Evolutionary conservation across 2,113 vertebrate species (phyloP), one percentile per base, ranked within the genome.

Genomic region (Indicator maculatus): DNA sequence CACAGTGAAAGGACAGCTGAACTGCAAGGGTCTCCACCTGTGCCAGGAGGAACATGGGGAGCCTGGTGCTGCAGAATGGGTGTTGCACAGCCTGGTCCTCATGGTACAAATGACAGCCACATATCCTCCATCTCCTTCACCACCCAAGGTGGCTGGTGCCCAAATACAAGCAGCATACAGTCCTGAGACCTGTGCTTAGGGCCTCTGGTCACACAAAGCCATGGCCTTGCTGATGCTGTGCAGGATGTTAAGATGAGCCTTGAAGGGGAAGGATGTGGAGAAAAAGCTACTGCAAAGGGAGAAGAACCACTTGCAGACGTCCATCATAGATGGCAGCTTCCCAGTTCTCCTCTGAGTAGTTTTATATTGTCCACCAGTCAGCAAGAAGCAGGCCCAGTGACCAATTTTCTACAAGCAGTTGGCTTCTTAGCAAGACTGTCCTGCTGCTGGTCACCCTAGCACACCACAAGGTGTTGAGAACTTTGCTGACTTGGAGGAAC

Each of bases 391-490:
- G 30, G 36, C 0, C 4, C 72, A 70, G 50, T n/a, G 56, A 13
- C 26, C 31, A 8, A 12, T 41, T 69, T 39, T 24, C 36, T 56
- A 5, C 28, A 17, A 58, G 39, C 24, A 23, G 73, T 2, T 71
- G 82, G 16, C 5, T 27, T 76, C 71, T 67, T 15, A 66, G 66
- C 53, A 71, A 64, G 56, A n/a, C 45, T 66, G 27, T 63, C 9
- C 71, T 58, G 39, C 5, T 58, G 31, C 53, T 73, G 66, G 5
- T 36, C 67, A 79, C 16, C 59, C 41, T 72, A 59, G 63, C 13
- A n/a, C 55, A 67, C 16, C 39, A 20, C 0, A 0, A 23, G 15
- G 16, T 6, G 4, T 0, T 31, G 36, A 28, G 9, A 17, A 19
- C 18, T 12, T 12, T 36, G 11, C 26, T 50, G 63, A 6, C 45